Conservation (phyloP, 2,113 vertebrate genomes). For the Gracilinanus agilis region DNA sequence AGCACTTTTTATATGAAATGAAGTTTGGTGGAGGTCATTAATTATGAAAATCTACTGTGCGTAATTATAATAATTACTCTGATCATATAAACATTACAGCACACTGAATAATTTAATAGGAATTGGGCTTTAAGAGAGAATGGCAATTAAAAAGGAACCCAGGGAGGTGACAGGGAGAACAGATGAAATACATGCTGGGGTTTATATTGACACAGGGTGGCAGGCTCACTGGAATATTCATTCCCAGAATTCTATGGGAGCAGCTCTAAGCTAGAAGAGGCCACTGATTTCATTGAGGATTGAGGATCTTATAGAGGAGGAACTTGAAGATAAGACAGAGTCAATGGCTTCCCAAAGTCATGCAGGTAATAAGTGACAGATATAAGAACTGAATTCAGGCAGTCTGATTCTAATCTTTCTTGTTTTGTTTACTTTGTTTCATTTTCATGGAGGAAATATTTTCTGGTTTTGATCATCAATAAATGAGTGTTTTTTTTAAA, state of each 20-base stretch:
- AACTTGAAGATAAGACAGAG: background rate
- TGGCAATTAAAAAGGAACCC: slow-evolving; percentile 57
- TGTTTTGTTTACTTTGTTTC: background rate
- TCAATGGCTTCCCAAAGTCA: background rate
- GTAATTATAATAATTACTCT: slow-evolving; percentile 73
- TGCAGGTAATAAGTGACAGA: background rate
- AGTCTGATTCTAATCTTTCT: background rate
- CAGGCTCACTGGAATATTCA: accelerated
- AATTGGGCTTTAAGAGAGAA: slow-evolving; percentile 3
- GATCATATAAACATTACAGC: slow-evolving; percentile 74
- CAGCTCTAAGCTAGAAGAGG: background rate
- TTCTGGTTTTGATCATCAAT: background rate
- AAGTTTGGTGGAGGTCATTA: slow-evolving; percentile 57
- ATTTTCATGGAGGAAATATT: background rate
- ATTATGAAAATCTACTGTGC: slow-evolving; percentile 71
- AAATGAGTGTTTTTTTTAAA: background rate
- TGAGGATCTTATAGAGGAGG: background rate
- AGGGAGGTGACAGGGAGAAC: slow-evolving; percentile 31
- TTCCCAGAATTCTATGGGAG: background rate
- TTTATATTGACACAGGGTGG: background rate
- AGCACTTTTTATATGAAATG: slow-evolving; percentile 27
- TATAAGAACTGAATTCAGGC: background rate
- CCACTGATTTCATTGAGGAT: background rate
- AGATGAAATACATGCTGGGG: accelerated
- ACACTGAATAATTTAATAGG: slow-evolving; percentile 73